Percentiles rank a stretch among this genome's conserved stretches.
These are phyloP conservation scores for Cryptus viduatorius DNA, from an alignment of 2,888 invertebrate species.

Conservation along the genomic window DNA sequence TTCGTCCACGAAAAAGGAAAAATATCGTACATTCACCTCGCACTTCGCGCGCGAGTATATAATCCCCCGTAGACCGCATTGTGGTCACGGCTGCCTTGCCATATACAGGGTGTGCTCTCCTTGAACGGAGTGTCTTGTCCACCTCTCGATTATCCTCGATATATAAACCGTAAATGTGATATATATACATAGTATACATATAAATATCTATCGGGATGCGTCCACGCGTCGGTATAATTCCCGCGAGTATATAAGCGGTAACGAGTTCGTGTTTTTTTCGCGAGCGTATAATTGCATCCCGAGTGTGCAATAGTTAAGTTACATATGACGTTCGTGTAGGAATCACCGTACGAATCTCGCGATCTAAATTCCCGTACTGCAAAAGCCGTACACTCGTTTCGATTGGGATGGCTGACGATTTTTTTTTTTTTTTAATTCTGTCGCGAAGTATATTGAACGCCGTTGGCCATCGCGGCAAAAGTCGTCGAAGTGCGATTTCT, in stretches of 20 bases:
- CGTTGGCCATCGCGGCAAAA: background rate
- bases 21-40: constrained; percentile 61
- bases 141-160: constrained; percentile 41
- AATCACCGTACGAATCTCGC: constrained; percentile 5
- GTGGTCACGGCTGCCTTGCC: constrained; percentile 62
- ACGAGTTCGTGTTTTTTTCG: background rate
- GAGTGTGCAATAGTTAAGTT: background rate
- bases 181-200: too few species aligned
- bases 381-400: background rate
- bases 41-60: constrained; percentile 6
- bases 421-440: background rate
- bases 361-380: constrained; percentile 1
- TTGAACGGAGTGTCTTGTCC: constrained; percentile 35
- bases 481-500: constrained; percentile 6
- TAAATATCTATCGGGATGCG: constrained; percentile 1
- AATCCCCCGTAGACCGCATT: constrained; percentile 56
- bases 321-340: background rate
- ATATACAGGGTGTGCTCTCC: constrained; percentile 65
- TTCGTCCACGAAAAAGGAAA: constrained; percentile 40
- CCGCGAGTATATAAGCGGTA: background rate
- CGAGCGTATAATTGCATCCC: constrained; percentile 18
- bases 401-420: background rate
- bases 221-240: constrained; percentile 8
- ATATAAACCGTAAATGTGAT: background rate
- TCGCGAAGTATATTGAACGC: background rate